Evolutionary conservation across 2,888 invertebrate genomes (phyloP), one percentile per base, ranked within the genome.

Genomic region (Timema podura): DNA sequence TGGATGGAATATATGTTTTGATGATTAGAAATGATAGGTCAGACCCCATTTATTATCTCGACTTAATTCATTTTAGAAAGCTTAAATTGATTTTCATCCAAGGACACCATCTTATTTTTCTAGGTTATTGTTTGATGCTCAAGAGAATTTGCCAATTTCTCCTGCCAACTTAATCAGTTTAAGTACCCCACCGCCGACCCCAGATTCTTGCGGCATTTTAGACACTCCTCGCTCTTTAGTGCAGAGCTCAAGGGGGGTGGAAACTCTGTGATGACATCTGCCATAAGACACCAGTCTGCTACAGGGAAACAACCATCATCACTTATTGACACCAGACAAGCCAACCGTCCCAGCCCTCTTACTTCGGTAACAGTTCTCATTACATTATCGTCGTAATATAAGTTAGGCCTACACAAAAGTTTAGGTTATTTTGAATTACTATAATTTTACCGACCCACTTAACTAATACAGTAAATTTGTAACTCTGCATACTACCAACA

Each of bases 81-180:
- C n/a, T 16, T 30, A 59, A 10, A 15, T 7, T 7, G 16, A 54
- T 6, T 7, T 15, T 54, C 11, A 54, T 1, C 9, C 16, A 15
- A 59, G 15, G 5, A 64, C 9, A 2, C 30, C 48, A 46, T 66
- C 49, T 64, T 65, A n/a, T 15, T 59, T 13, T 64, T 49, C 2
- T 70, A 79, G 79, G 69, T 72, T 79, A 74, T 74, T 79, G 48
- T 77, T 75, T 65, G 76, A 74, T 49, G 72, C 72, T 46, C 75
- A 76, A 64, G 77, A 78, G 48, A 72, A 46, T 47, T 48, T 61
- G 0, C 48, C 59, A 45, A 64, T 44, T 2, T 9, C 44, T 44
- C 11, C n/a, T 59, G 15, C 44, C 64, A 64, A 13, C 44, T 13
- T 45, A 30, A 8, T 13, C 8, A 13, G 59, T 10, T 47, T 65